Evolutionary conservation across 2,113 vertebrate species (phyloP), one percentile per base, ranked within the genome.

Genomic region (Laterallus jamaicensis): DNA sequence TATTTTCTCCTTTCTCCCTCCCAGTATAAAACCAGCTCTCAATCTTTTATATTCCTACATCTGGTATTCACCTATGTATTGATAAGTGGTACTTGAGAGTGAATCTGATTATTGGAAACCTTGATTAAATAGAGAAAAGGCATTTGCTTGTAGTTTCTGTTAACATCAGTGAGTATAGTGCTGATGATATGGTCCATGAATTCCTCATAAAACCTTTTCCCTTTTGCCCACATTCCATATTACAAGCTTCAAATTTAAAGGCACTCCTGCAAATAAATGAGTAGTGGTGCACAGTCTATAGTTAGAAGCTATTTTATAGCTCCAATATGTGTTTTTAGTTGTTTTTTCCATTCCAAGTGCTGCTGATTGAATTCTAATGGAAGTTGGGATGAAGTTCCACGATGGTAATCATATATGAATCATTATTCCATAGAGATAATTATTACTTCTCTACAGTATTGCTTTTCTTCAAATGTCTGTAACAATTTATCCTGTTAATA

Each of bases 391-490:
- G 24, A 59, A 37, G 25, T 75, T 93, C n/a, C 37, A 31, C 2
- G 4, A 15, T 85, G 31, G 37, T 71, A 68, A 92, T 89, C 28
- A 32, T 80, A 26, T 54, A 89, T 83, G 87, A 94, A 77, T 93
- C 80, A 77, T 89, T 89, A 49, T 86, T 93, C 84, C 68, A n/a
- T 59, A 59, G 50, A 56, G 32, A 77, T 91, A 92, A 91, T 92
- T 86, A 90, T 71, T 94, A 59, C 80, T 86, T 95, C 56, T 68
- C 37, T 82, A 16, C 25, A 28, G 66, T 74, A 63, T 73, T 44
- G 50, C 35, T 39, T 86, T 88, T 59, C 62, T 86, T 88, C 71
- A 77, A 75, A 80, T 68, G 20, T n/a, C 31, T 40, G 4, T 52
- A 88, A 42, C 29, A 85, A n/a, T 82, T 93, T 90, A 47, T 80